Evolutionary conservation across 1,140 invertebrate species (phyloP), one percentile per base, ranked within the genome.

Genomic region (Papilio xuthus): DNA sequence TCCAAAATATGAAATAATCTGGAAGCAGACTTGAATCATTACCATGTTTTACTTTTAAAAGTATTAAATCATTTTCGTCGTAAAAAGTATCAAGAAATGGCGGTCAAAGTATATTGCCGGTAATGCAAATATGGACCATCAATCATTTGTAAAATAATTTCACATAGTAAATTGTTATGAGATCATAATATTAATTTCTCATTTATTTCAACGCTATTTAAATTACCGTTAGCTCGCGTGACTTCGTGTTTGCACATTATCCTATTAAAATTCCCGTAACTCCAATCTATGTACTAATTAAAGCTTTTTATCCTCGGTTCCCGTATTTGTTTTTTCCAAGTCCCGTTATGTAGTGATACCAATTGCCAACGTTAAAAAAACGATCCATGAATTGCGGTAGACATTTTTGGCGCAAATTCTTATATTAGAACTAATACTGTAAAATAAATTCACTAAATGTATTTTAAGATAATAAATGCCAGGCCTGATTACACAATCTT

Each of bases 191-290:
- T 72, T 72, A 72, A 42, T n/a, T 72, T 28, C 70, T 37, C 70
- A 72, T 72, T n/a, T 72, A 72, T 72, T 72, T 44, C 15, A 72
- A 72, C 12, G 42, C 42, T 50, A 72, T 20, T 72, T 72, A 72
- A 72, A 44, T 20, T 72, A 18, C 70, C 70, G 70, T 72, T 72
- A 72, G 41, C 18, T 42, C 41, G 41, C 20, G 70, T 72, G 37
- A 63, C 60, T 50, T 10, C 69, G 41, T 72, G 70, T 26, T 23
- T 10, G 70, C 41, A 7, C 12, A 18, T 41, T 18, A 63, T 63
- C 60, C 60, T 63, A 63, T 63, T 28, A 42, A 18, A 70, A 41
- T 10, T 37, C 37, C 67, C 67, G 67, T 70, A 41, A 41, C 6
- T 9, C 20, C 41, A 42, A 37, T 26, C 70, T 72, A 44, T 72